Evolutionary conservation across 2,888 invertebrate genomes (phyloP), one percentile per base, ranked within the genome.

Genomic region (Brachynemurus nebulosus): DNA sequence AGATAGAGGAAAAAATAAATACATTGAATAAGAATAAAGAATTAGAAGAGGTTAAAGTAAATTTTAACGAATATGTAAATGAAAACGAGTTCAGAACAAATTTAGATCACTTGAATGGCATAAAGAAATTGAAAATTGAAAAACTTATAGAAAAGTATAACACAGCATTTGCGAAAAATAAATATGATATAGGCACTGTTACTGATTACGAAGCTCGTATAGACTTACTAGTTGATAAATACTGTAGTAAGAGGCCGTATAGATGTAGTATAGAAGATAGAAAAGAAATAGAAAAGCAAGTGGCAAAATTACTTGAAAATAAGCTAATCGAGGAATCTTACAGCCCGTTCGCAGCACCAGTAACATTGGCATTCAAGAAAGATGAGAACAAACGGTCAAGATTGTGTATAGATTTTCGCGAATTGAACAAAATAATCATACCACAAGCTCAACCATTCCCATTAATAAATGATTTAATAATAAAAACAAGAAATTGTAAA

Each of bases 401-500:
- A 37, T 36, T 57, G 12, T 58, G 57, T 39, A 54, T 57, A 36
- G 56, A 56, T 36, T 59, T 54, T 38, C 37, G 53, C 45, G 57
- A 58, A 2, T 47, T 57, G 34, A 57, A 57, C 44, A 59, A 57
- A 52, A 54, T 57, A 18, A 51, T 58, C 0, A 44, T 56, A 9
- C 55, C 55, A 2, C 55, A 58, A 49, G 21, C 59, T 9, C 56
- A 58, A 47, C 57, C 56, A 5, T 58, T 59, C 41, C 59, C 57
- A 19, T 35, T 56, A 5, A 58, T 59, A 36, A 56, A 57, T 8
- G 59, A 59, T 40, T 43, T 60, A 43, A 51, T 59, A 42, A 34
- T 52, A 36, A 57, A 55, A 42, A 57, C 57, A 4, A 50, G 51
- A 48, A 54, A 59, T 42, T 60, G 57, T 39, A 54, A 54, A 36